Conservation (phyloP, 1,140 invertebrate genomes). For the Anoplophora glabripennis region DNA sequence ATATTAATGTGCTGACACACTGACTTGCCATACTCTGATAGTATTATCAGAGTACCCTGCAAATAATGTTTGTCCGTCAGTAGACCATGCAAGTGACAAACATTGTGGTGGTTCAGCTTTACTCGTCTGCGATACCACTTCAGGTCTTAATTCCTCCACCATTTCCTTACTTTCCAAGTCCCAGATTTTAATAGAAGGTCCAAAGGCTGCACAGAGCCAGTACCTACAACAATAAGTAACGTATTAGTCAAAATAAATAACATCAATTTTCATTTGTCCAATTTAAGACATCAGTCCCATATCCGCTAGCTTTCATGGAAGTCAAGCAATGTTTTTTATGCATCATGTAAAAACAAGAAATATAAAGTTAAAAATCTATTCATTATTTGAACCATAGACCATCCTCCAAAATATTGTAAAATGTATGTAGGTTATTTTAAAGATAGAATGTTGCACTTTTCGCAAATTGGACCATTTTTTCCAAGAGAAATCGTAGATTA, state of each 20-base stretch:
- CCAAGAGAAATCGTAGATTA: no score
- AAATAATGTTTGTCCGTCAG: constrained; percentile 97
- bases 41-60: constrained; percentile 98
- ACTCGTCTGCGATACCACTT: constrained; percentile 75
- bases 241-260: neutral
- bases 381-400: neutral
- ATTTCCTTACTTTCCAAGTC: constrained; percentile 99
- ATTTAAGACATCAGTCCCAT: constrained; percentile 47
- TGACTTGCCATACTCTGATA: constrained; percentile 98
- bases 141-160: constrained; percentile 96
- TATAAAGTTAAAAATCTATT: neutral
- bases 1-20: constrained; percentile 60
- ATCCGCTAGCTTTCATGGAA: constrained; percentile 50
- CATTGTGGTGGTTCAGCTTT: constrained; percentile 94
- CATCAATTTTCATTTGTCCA: neutral
- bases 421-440: no score
- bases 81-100: constrained; percentile 97
- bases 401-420: no score
- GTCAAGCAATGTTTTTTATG: constrained; percentile 13
- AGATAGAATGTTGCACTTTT: no score
- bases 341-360: constrained; percentile 25
- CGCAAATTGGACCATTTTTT: no score
- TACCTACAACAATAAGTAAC: constrained; percentile 61
- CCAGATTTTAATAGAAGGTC: constrained; percentile 99
- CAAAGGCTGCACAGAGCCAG: constrained; percentile 99